Base-by-base conservation (phyloP, 2,113 vertebrate species). In the Platysteira castanea region DNA sequence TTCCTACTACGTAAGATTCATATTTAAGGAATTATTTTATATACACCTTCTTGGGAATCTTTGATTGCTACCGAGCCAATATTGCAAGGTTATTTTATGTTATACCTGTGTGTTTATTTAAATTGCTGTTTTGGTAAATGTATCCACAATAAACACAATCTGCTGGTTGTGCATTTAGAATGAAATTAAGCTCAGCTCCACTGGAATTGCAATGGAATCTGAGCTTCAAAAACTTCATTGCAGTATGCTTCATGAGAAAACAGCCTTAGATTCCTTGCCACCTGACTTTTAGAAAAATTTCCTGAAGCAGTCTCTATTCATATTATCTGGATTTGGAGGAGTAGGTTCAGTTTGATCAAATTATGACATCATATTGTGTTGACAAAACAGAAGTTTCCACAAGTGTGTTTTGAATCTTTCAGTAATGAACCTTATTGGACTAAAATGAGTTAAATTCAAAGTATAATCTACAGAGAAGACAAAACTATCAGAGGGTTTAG, bases 1-100 rank as follows among this genome's bases (percentile, higher is more conserved):
- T 47, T 9, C 8, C 20, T 11, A 8, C 2, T 39, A 46, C 13
- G 33, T 42, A 76, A 39, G 65, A 17, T 69, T 3, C 2, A 0
- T 50, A 23, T 54, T 56, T 14, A 75, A 49, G 8, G 10, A 64
- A 69, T 44, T 42, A 1, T 54, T 87, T 71, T 53, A 23, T 26
- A 37, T 24, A 30, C 6, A 17, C 3, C 10, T 63, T 67, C 5
- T 13, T 56, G 13, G 27, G 30, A 90, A 63, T 49, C 3, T 2
- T 21, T 70, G 27, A 19, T 21, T 21, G 4, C 14, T 65, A 8
- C 13, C n/a, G 9, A 84, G 16, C 9, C 4, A 49, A 11, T 42
- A 56, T 53, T 63, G 44, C 21, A 60, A 39, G 11, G 4, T 39
- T 83, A 37, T 22, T 33, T 63, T 50, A 12, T 33, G 13, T 30